phyloP scores from a whole-genome alignment of 2,888 invertebrate species.

The Prenolepis imparis region DNA sequence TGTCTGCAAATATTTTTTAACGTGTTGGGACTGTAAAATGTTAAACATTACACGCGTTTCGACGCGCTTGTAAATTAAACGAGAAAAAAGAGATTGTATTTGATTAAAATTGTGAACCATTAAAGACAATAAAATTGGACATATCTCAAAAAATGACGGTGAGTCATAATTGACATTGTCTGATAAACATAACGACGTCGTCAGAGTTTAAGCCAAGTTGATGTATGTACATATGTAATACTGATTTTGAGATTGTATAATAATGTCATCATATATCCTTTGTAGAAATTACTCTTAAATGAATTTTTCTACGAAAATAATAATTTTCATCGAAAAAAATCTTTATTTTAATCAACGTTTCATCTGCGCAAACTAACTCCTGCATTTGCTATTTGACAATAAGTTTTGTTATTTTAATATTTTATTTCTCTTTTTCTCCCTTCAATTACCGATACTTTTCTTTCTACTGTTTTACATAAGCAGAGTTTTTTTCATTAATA shows the following conservation, averaged over 20 bases:
- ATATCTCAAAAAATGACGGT: neutral
- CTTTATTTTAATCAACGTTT: neutral
- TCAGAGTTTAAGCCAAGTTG: neutral
- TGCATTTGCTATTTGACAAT: neutral
- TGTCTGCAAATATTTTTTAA: neutral
- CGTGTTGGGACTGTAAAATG: neutral
- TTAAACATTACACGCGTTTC: neutral
- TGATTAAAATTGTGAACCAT: neutral
- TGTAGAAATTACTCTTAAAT: neutral
- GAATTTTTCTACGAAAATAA: neutral
- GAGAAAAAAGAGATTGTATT: neutral
- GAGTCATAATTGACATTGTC: neutral
- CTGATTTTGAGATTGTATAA: neutral
- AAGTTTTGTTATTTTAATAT: neutral
- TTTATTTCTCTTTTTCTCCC: neutral
- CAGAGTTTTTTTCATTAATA: neutral
- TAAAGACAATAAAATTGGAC: neutral
- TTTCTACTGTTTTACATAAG: neutral
- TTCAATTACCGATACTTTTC: neutral
- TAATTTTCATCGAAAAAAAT: neutral
- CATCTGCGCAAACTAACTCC: neutral
- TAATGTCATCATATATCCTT: neutral
- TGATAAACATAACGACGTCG: neutral
- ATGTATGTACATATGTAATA: neutral
- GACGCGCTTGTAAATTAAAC: neutral